Percentiles rank a stretch among this genome's conserved stretches.
These are phyloP conservation scores for Melanerpes formicivorus DNA, from an alignment of 2,113 vertebrate genomes.

Conservation along the genomic window DNA sequence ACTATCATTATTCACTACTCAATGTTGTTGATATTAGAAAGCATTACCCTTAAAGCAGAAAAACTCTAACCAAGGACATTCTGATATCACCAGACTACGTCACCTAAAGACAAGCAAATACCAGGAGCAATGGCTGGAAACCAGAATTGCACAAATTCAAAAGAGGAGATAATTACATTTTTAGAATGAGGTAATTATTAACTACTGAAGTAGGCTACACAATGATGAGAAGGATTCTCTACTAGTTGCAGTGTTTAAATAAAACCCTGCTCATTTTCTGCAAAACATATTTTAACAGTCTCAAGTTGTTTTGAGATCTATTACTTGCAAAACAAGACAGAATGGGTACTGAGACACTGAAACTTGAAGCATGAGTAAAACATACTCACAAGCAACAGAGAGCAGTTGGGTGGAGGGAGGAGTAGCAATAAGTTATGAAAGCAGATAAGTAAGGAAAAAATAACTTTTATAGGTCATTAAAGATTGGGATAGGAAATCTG, in stretches of 20 bases:
- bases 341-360: background rate
- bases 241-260: background rate
- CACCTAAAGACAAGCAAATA: slow-evolving; percentile 16
- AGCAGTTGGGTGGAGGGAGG: background rate
- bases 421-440: background rate
- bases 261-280: background rate
- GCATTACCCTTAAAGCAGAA: background rate
- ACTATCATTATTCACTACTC: background rate
- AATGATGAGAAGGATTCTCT: background rate
- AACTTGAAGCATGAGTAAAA: background rate
- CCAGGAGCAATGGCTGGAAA: background rate
- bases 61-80: slow-evolving; percentile 32
- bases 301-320: background rate
- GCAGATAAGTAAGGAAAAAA: slow-evolving; percentile 1
- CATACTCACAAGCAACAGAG: background rate
- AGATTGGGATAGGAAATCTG: background rate
- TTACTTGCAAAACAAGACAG: background rate
- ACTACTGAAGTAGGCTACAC: background rate
- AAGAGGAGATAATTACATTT: slow-evolving; percentile 9
- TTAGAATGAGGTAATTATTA: slow-evolving; percentile 42
- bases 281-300: background rate
- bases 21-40: background rate
- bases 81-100: background rate
- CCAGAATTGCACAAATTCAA: slow-evolving; percentile 19
- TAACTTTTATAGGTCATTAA: background rate